phyloP scores from a whole-genome alignment of 2,888 invertebrate species.

The Xestia c-nigrum region DNA sequence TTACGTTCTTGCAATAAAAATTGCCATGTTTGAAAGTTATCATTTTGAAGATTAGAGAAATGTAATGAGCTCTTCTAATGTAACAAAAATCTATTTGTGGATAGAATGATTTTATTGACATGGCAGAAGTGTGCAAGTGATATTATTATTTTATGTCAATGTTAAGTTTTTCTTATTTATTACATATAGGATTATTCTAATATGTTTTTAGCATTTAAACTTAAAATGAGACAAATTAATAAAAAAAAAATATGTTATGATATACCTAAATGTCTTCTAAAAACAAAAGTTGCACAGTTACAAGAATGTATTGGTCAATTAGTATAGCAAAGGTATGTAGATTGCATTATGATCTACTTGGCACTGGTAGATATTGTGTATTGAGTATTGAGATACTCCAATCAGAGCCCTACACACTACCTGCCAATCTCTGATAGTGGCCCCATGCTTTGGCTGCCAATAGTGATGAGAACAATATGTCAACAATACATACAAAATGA shows the following conservation, averaged over 20 bases:
- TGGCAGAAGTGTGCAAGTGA: background rate
- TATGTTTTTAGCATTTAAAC: background rate
- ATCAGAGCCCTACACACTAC: conserved; percentile 21
- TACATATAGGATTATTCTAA: background rate
- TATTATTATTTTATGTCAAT: background rate
- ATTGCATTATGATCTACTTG: conserved; percentile 56
- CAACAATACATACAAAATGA: conserved; percentile 54
- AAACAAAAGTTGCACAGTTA: background rate
- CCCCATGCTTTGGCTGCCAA: conserved; percentile 25
- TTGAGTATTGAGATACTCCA: too few relatives aligned
- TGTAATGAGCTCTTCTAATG: background rate
- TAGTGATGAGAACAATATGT: conserved; percentile 22
- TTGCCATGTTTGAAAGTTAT: background rate
- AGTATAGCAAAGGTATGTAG: conserved; percentile 27
- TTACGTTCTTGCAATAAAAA: too few relatives aligned
- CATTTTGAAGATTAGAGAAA: background rate
- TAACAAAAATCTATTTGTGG: background rate
- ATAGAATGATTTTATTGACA: background rate
- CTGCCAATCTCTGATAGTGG: conserved; percentile 42
- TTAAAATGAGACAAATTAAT: background rate
- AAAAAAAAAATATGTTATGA: background rate
- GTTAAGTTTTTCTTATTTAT: background rate
- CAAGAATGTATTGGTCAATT: conserved; percentile 32
- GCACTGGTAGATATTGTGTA: too few relatives aligned
- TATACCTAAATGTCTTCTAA: background rate